Conservation (phyloP, 2,113 vertebrate genomes). For the Myanophis thanlyinensis region DNA sequence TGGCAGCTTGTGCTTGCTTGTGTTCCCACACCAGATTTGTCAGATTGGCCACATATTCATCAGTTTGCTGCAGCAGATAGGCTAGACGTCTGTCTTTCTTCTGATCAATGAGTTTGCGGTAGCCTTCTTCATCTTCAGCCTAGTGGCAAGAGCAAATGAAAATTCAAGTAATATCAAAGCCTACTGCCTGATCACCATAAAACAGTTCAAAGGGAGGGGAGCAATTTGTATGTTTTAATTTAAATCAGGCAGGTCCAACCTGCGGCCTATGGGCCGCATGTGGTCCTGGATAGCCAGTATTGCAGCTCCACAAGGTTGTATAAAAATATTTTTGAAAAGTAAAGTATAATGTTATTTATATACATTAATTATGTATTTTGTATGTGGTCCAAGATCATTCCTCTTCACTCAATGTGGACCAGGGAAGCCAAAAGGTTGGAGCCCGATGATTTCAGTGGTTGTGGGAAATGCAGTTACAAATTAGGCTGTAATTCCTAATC, state of each 20-base stretch:
- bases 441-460: not conserved
- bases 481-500: not conserved
- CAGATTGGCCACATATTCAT: conserved; percentile 97
- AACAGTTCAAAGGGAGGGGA: not conserved
- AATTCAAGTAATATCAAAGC: not conserved
- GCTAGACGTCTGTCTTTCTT: conserved; percentile 98
- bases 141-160: conserved; percentile 49
- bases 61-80: conserved; percentile 94
- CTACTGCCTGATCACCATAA: too few species aligned
- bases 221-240: not conserved
- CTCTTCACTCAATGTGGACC: not conserved
- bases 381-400: not conserved
- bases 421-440: not conserved
- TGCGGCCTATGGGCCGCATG: not conserved
- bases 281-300: not conserved
- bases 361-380: not conserved
- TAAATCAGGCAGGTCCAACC: not conserved
- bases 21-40: conserved; percentile 97
- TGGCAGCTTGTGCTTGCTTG: conserved; percentile 96
- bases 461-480: not conserved
- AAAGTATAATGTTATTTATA: not conserved
- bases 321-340: not conserved
- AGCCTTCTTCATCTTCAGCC: conserved; percentile 99
- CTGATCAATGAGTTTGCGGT: conserved; percentile 95
- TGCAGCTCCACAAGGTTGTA: not conserved